These are phyloP conservation scores for Psilopsiagon aurifrons DNA, from an alignment of 2,113 vertebrate genomes.

Conservation along the genomic window DNA sequence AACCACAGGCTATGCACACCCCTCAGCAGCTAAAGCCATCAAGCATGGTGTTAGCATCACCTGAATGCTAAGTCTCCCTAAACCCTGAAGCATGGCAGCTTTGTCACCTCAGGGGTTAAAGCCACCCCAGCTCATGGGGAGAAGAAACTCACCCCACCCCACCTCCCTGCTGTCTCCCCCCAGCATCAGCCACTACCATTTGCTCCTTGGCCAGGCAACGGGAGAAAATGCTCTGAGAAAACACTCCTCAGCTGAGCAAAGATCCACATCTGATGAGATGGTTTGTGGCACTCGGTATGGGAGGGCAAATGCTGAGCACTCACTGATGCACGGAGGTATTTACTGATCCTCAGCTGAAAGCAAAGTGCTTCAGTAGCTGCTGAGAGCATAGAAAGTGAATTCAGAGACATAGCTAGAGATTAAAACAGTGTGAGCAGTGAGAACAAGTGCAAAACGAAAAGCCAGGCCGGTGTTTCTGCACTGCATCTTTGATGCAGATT, in stretches of 20 bases:
- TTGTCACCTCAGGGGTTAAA: not conserved
- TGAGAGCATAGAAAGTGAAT: not conserved
- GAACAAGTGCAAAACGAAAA: not conserved
- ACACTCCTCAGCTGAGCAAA: not conserved
- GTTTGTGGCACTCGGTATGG: accelerated
- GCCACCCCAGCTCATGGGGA: not conserved
- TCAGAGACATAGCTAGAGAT: not conserved
- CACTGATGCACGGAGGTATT: not conserved
- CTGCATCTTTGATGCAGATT: not conserved
- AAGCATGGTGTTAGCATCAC: accelerated
- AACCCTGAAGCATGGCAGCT: not conserved
- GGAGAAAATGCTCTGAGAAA: not conserved
- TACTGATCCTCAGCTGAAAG: not conserved
- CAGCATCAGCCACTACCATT: not conserved
- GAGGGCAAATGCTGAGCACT: not conserved
- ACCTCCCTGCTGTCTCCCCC: not conserved
- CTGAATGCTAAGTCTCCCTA: not conserved
- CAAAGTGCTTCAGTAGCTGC: not conserved
- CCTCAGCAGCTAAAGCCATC: not conserved
- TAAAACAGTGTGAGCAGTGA: not conserved
- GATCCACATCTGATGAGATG: not conserved
- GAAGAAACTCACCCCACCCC: not conserved
- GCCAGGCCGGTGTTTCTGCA: not conserved
- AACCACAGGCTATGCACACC: not conserved
- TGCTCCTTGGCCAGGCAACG: not conserved